Percentiles rank a stretch among this genome's conserved stretches.
phyloP scores from a whole-genome alignment of 1,140 invertebrate genomes.

The Sitodiplosis mosellana region DNA sequence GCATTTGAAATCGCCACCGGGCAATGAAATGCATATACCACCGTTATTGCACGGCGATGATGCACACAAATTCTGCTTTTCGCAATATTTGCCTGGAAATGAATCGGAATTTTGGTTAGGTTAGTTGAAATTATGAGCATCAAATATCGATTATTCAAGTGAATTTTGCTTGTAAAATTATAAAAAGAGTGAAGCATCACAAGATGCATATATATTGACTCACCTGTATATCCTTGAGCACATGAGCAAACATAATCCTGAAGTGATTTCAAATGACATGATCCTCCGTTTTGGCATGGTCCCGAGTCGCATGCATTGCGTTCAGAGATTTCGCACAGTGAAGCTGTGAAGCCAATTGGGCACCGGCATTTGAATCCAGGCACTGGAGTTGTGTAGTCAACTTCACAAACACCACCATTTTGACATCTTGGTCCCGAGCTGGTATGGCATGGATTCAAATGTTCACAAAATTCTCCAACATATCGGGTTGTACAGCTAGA shows the following conservation, averaged over 20 bases:
- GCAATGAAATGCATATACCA: slow-evolving; percentile 55
- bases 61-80: slow-evolving; percentile 74
- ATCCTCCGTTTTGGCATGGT: slow-evolving; percentile 73
- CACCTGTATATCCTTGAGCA: slow-evolving; percentile 67
- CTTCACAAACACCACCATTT: slow-evolving; percentile 81
- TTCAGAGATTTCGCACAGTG: slow-evolving; percentile 79
- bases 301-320: slow-evolving; percentile 76
- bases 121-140: too few relatives aligned
- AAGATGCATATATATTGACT: slow-evolving; percentile 12
- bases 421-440: slow-evolving; percentile 60
- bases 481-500: slow-evolving; percentile 77
- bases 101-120: background rate
- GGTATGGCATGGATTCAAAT: slow-evolving; percentile 79
- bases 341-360: slow-evolving; percentile 77
- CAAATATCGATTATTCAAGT: background rate
- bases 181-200: background rate
- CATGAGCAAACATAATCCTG: slow-evolving; percentile 68
- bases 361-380: slow-evolving; percentile 73
- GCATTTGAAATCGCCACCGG: slow-evolving; percentile 57
- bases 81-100: slow-evolving; percentile 60
- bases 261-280: slow-evolving; percentile 57
- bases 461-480: slow-evolving; percentile 87
- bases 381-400: slow-evolving; percentile 37
- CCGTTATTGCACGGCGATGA: slow-evolving; percentile 74
- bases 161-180: background rate